A percentile compares a stretch with the other conserved stretches of the same genome.
Conservation (phyloP, 2,113 vertebrate species). For the Xenopus borealis region DNA sequence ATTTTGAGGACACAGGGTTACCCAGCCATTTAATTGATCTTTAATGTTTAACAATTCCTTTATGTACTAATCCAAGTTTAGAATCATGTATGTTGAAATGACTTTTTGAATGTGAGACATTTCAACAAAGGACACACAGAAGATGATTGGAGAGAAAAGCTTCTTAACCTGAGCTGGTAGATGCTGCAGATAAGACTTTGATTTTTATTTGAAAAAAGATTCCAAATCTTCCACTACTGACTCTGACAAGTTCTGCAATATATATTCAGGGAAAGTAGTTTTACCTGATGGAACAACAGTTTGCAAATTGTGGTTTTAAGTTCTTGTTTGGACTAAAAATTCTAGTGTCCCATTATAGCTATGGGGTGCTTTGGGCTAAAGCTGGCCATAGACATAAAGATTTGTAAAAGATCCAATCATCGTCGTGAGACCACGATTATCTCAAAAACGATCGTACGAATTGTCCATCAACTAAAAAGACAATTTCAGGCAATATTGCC, state of each 20-base stretch:
- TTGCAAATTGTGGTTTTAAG: not conserved
- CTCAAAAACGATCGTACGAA: no score
- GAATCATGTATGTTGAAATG: conserved; percentile 33
- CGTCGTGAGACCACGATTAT: no score
- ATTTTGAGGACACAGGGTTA: not conserved
- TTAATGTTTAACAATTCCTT: conserved; percentile 22
- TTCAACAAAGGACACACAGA: conserved; percentile 41
- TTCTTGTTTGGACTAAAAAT: not conserved
- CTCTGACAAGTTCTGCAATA: conserved; percentile 2
- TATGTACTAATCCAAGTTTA: conserved; percentile 34
- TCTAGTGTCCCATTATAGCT: not conserved
- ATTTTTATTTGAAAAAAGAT: conserved; percentile 21
- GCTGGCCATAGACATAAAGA: no score
- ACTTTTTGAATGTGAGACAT: conserved; percentile 40
- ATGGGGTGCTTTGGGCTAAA: no score
- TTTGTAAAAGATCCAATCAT: no score
- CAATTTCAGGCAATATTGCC: no score
- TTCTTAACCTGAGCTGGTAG: conserved; percentile 39
- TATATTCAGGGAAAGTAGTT: not conserved
- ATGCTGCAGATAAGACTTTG: conserved; percentile 20
- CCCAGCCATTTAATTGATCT: conserved; percentile 9
- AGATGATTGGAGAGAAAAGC: conserved; percentile 40
- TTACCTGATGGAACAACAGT: not conserved
- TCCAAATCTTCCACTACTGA: conserved; percentile 26
- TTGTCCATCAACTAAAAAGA: no score